phyloP scores from a whole-genome alignment of 2,888 invertebrate genomes.

The Brachynemurus nebulosus region DNA sequence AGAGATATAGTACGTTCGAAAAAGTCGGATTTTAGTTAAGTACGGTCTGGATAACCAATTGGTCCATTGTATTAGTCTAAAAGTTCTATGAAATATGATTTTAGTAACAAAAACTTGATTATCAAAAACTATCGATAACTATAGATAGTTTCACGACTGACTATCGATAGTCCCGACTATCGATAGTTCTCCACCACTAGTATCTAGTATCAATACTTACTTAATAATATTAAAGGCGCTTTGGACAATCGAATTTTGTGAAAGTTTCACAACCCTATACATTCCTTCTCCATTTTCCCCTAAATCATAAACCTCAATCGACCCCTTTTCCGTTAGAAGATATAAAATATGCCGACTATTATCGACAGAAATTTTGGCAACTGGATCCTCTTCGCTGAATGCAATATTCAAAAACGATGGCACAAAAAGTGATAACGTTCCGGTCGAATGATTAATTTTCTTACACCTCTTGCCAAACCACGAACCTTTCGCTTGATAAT shows the following conservation, averaged over 20 bases:
- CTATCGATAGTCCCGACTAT: too few relatives aligned
- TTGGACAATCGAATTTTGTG: constrained; percentile 59
- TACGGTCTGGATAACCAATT: too few relatives aligned
- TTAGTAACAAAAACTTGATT: too few relatives aligned
- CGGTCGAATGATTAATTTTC: constrained; percentile 88
- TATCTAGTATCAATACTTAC: too few relatives aligned
- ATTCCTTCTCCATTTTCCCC: constrained; percentile 63
- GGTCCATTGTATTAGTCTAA: too few relatives aligned
- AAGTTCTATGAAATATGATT: too few relatives aligned
- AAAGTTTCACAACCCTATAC: constrained; percentile 54
- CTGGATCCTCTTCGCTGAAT: constrained; percentile 77
- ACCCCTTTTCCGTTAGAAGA: constrained; percentile 78
- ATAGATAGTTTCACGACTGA: too few relatives aligned
- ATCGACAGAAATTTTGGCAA: constrained; percentile 80
- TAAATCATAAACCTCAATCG: constrained; percentile 79
- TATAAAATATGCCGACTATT: constrained; percentile 80
- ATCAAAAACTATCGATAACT: too few relatives aligned
- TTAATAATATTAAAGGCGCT: constrained; percentile 69
- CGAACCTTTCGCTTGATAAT: constrained; percentile 77
- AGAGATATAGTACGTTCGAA: too few relatives aligned
- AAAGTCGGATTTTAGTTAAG: too few relatives aligned
- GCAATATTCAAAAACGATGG: constrained; percentile 80
- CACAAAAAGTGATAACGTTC: constrained; percentile 72
- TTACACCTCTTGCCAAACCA: constrained; percentile 94
- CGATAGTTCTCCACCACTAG: too few relatives aligned